Evolutionary conservation across 1,140 invertebrate genomes (phyloP).

Genomic region (Dolichoris vasculosae): DNA sequence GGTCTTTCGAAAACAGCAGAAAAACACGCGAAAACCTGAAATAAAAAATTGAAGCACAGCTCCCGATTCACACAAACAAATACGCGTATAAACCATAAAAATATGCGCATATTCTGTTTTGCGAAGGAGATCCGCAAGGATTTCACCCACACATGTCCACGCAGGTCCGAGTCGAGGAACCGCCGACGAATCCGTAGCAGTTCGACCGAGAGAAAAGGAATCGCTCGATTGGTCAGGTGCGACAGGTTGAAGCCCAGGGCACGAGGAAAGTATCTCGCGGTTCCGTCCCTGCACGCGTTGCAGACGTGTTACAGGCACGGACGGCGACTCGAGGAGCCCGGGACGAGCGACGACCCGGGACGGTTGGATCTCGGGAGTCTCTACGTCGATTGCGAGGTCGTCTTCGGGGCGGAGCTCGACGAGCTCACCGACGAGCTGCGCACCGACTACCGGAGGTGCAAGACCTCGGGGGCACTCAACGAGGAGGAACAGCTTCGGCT

Average conservation of each 20-base stretch:
- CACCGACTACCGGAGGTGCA: constrained; percentile 10
- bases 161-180: too few species aligned
- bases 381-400: constrained; percentile 6
- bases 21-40: too few species aligned
- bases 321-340: not conserved
- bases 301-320: constrained; percentile 28
- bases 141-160: not conserved
- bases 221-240: not conserved
- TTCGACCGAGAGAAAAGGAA: too few species aligned
- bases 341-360: not conserved
- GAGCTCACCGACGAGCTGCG: not conserved
- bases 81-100: too few species aligned
- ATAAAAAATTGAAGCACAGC: too few species aligned
- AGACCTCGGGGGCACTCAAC: not conserved
- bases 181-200: too few species aligned
- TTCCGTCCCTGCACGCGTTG: not conserved
- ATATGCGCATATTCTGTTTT: too few species aligned
- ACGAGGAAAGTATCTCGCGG: not conserved
- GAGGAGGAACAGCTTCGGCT: not conserved
- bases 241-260: not conserved
- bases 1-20: too few species aligned
- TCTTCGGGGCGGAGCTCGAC: not conserved
- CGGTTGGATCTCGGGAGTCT: not conserved
- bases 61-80: too few species aligned
- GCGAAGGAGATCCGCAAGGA: too few species aligned